A percentile compares a stretch with the other conserved stretches of the same genome.
Conservation (phyloP, 1,140 invertebrate genomes). For the Chymomyza costata region DNA sequence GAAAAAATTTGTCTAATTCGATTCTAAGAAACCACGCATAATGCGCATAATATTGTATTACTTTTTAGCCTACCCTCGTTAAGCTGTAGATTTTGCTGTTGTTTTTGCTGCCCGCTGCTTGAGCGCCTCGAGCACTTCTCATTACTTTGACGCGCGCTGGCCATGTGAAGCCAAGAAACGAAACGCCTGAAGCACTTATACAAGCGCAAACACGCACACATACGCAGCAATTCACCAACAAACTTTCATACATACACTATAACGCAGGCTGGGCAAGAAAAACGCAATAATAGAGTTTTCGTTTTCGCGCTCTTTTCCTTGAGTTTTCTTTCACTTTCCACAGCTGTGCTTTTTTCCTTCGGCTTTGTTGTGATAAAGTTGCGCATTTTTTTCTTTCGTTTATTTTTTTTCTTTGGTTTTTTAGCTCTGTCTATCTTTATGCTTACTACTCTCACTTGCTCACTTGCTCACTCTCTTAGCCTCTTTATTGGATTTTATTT, state of each 20-base stretch:
- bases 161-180: background rate
- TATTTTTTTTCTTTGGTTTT: slow-evolving; percentile 12
- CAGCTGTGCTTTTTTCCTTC: slow-evolving; percentile 23
- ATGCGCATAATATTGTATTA: too few species aligned
- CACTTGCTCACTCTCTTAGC: too few species aligned
- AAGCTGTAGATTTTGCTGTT: background rate
- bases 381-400: slow-evolving; percentile 24
- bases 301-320: slow-evolving; percentile 39
- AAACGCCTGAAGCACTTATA: slow-evolving; percentile 1
- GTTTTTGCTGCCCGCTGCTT: background rate
- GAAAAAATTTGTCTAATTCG: background rate
- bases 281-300: slow-evolving; percentile 47
- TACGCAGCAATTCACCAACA: background rate
- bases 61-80: background rate
- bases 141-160: slow-evolving; percentile 32
- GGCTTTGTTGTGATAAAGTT: slow-evolving; percentile 48
- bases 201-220: background rate
- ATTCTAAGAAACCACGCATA: too few species aligned
- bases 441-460: too few species aligned
- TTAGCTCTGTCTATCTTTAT: too few species aligned
- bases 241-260: too few species aligned
- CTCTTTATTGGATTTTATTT: slow-evolving; percentile 45
- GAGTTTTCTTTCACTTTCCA: slow-evolving; percentile 34
- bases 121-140: slow-evolving; percentile 30
- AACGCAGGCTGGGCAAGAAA: too few species aligned